Evolutionary conservation across 2,888 invertebrate species (phyloP).

Genomic region (Eudasyphora cyanicolor): DNA sequence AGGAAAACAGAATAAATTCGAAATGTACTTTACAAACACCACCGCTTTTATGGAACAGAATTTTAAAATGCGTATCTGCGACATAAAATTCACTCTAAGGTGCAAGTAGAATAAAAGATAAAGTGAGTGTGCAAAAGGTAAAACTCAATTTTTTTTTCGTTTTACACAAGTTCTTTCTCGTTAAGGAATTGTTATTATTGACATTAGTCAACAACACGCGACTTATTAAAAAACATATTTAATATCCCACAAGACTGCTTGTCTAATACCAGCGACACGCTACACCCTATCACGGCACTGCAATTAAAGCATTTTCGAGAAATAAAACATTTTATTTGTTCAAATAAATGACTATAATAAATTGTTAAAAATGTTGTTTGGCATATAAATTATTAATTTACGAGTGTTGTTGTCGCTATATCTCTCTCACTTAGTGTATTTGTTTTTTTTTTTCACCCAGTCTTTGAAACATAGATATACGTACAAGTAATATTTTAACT

Average conservation of each 20-base stretch:
- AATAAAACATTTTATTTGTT: constrained; percentile 54
- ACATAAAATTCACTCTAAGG: too few relatives aligned
- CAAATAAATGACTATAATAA: constrained; percentile 60
- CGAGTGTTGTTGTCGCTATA: not conserved
- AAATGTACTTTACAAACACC: constrained; percentile 31
- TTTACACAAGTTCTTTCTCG: too few relatives aligned
- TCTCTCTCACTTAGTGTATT: not conserved
- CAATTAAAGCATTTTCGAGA: too few relatives aligned
- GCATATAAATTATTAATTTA: constrained; percentile 59
- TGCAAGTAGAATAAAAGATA: too few relatives aligned
- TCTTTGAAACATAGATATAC: not conserved
- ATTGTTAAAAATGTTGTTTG: constrained; percentile 61
- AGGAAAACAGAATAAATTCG: constrained; percentile 8
- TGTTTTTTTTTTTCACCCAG: not conserved
- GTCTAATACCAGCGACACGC: not conserved
- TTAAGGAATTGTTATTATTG: too few relatives aligned
- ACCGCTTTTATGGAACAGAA: too few relatives aligned
- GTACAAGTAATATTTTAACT: constrained; percentile 40
- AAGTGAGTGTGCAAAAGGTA: too few relatives aligned
- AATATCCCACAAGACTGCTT: too few relatives aligned
- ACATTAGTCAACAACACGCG: too few relatives aligned
- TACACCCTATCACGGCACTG: not conserved
- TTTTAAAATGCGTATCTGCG: too few relatives aligned
- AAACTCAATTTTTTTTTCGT: too few relatives aligned
- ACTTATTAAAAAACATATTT: too few relatives aligned